Conservation (phyloP, 2,113 vertebrate genomes). For the Craseonycteris thonglongyai region DNA sequence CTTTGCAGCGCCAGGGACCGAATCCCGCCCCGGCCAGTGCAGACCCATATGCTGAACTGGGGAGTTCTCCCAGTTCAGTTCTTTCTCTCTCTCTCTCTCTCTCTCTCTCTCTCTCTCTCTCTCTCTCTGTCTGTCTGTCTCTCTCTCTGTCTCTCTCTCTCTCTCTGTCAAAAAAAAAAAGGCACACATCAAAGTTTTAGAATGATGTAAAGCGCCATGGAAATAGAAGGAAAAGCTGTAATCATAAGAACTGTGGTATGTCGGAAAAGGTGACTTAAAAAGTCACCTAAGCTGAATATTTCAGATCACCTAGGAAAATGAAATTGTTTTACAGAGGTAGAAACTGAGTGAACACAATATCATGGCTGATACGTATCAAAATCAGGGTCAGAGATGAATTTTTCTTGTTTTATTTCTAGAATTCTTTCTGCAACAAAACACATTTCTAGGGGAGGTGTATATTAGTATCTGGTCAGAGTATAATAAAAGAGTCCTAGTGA, state of each 20-base stretch:
- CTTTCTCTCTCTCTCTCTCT: no score
- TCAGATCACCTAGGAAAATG: background rate
- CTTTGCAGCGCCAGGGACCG: no score
- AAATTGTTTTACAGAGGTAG: background rate
- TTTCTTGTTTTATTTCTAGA: background rate
- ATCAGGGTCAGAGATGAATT: background rate
- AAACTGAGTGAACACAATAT: conserved; percentile 35
- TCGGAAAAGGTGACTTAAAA: conserved; percentile 23
- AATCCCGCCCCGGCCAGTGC: no score
- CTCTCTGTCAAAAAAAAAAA: no score
- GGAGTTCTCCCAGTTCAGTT: no score
- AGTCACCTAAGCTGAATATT: conserved; percentile 27
- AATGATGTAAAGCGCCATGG: background rate
- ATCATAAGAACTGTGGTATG: background rate
- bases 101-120: no score
- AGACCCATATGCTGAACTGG: no score
- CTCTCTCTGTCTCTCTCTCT: no score
- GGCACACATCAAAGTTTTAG: background rate
- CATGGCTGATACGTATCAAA: background rate
- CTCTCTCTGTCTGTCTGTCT: no score
- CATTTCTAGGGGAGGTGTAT: background rate
- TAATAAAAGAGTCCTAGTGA: background rate
- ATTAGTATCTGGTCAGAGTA: background rate
- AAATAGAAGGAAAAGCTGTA: background rate
- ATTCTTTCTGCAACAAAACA: background rate